Evolutionary conservation across 2,113 vertebrate species (phyloP).

Genomic region (Drymodes brunneopygia): DNA sequence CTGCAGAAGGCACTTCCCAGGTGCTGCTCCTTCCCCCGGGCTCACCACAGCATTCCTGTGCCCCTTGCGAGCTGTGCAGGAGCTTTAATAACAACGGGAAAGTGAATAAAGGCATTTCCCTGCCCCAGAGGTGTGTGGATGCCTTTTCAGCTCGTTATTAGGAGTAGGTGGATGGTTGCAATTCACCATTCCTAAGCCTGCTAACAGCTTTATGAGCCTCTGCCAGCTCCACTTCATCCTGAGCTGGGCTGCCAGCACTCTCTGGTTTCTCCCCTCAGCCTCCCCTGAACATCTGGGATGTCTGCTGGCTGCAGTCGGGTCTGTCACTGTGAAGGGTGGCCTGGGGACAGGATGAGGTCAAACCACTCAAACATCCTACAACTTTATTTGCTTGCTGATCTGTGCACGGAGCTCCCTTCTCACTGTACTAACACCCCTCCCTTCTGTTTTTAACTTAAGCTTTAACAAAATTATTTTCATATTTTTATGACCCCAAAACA

Average conservation of each 20-base stretch:
- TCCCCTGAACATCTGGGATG: fast-evolving
- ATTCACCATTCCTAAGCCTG: neutral
- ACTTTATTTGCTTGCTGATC: neutral
- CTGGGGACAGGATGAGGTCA: neutral
- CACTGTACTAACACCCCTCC: neutral
- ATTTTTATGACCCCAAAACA: neutral
- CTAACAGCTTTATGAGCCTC: neutral
- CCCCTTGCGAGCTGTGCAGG: neutral
- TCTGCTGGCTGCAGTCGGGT: neutral
- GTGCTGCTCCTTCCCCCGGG: fast-evolving
- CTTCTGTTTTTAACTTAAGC: neutral
- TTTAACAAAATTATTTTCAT: neutral
- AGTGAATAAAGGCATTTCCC: neutral
- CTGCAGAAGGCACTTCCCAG: neutral
- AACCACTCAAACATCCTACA: neutral
- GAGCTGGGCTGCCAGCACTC: neutral
- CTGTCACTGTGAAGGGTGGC: neutral
- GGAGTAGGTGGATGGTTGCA: neutral
- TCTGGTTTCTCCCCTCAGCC: neutral
- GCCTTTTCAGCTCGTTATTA: neutral
- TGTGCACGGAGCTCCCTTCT: neutral
- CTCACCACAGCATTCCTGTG: neutral
- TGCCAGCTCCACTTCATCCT: neutral
- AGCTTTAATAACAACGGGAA: neutral
- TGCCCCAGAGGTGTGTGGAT: fast-evolving